These are phyloP conservation scores for Centruroides vittatus DNA, from an alignment of 1,140 invertebrate genomes.

Conservation along the genomic window DNA sequence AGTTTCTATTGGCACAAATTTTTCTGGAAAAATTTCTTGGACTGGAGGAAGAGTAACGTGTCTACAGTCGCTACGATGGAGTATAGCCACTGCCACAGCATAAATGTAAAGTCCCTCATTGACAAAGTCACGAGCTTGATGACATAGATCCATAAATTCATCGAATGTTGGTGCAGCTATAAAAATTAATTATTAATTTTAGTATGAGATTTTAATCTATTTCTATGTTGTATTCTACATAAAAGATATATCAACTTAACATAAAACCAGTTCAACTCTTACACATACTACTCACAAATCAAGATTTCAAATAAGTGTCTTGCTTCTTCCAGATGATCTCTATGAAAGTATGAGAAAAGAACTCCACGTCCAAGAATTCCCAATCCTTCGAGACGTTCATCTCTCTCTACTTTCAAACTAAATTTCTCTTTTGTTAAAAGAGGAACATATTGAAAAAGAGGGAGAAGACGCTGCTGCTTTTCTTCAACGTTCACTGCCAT, in stretches of 20 bases:
- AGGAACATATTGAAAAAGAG: constrained; percentile 8
- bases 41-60: constrained; percentile 44
- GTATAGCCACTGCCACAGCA: constrained; percentile 10
- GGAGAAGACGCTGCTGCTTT: constrained; percentile 10
- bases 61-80: constrained; percentile 30
- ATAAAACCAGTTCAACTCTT: no score
- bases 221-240: no score
- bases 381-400: constrained; percentile 2
- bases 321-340: constrained; percentile 10
- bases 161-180: constrained; percentile 12
- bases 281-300: background rate
- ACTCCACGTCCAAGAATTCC: constrained; percentile 8
- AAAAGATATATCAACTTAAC: no score
- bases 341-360: constrained; percentile 11
- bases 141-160: constrained; percentile 13
- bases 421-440: constrained; percentile 10
- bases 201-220: no score
- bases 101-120: constrained; percentile 11
- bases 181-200: background rate
- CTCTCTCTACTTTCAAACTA: constrained; percentile 4
- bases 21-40: constrained; percentile 44
- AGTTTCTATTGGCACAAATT: constrained; percentile 22
- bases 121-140: constrained; percentile 11
- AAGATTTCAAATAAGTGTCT: constrained; percentile 1
- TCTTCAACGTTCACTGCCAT: constrained; percentile 10